Evolutionary conservation across 1,140 invertebrate genomes (phyloP).

Genomic region (Neoseiulus cucumeris): DNA sequence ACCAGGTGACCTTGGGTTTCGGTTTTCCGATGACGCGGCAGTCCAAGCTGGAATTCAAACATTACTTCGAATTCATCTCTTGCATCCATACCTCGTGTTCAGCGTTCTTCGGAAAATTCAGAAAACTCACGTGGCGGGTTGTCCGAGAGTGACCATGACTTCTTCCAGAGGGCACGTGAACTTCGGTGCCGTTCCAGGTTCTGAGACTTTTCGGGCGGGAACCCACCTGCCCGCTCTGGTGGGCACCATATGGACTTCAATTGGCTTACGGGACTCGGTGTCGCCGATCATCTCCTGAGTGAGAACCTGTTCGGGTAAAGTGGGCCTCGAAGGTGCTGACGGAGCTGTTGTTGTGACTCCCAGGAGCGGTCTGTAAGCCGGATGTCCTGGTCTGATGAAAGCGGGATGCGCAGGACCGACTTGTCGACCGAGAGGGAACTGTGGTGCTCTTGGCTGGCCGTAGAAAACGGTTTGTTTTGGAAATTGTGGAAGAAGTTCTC

Average conservation of each 20-base stretch:
- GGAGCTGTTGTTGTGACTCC: not conserved
- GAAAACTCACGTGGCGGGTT: conserved; percentile 5
- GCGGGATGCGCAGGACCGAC: not conserved
- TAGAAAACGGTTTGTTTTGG: not conserved
- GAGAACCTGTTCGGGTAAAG: not conserved
- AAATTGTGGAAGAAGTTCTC: not conserved
- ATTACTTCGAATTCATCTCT: not conserved
- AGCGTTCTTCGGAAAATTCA: too few relatives aligned
- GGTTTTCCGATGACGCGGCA: conserved; percentile 63
- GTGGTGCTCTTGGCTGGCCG: not conserved
- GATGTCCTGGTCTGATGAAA: not conserved
- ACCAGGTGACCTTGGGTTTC: conserved; percentile 49
- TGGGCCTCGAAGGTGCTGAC: not conserved
- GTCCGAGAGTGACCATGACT: not conserved
- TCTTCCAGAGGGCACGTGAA: conserved; percentile 7
- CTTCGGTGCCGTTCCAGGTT: not conserved
- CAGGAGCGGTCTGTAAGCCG: not conserved
- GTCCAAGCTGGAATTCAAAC: conserved; percentile 39
- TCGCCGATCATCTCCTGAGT: not conserved
- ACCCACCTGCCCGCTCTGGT: not conserved
- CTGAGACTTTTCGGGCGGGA: not conserved
- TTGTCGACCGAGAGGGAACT: not conserved
- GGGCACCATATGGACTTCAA: conserved; percentile 6
- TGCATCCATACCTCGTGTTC: too few relatives aligned
- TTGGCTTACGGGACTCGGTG: not conserved